Evolutionary conservation across 2,113 vertebrate species (phyloP).

Genomic region (Melanostigma gelatinosum): DNA sequence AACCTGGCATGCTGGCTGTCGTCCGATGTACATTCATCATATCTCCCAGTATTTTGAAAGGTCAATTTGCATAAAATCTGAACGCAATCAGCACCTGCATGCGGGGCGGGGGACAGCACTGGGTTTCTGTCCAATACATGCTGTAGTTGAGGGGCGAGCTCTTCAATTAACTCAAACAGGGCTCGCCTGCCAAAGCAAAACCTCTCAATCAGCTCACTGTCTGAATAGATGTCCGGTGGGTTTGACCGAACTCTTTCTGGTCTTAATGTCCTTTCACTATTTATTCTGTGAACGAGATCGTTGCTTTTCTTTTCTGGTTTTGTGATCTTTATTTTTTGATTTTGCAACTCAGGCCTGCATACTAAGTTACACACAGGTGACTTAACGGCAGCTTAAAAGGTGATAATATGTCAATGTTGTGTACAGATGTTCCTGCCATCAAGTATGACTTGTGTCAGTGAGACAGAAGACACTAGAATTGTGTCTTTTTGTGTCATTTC

Average conservation of each 20-base stretch:
- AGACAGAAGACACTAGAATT: not conserved
- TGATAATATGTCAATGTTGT: not conserved
- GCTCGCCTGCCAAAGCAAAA: not conserved
- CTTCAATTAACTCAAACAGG: not conserved
- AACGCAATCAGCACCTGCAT: slow-evolving; percentile 1
- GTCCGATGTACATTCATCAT: not conserved
- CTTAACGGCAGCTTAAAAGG: not conserved
- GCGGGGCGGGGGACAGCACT: not conserved
- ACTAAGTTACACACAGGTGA: not conserved
- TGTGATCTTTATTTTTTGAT: not conserved
- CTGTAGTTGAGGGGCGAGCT: not conserved
- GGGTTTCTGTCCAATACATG: not conserved
- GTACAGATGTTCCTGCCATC: no score
- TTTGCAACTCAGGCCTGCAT: not conserved
- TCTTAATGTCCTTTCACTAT: not conserved
- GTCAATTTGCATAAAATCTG: not conserved
- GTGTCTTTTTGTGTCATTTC: not conserved
- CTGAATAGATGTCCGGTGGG: not conserved
- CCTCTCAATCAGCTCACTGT: not conserved
- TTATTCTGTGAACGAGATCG: not conserved
- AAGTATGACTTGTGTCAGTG: not conserved
- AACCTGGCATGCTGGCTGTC: not conserved
- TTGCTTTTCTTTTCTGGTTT: not conserved
- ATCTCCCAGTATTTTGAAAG: not conserved
- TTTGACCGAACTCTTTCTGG: not conserved